Evolutionary conservation across 2,113 vertebrate species (phyloP), one percentile per base, ranked within the genome.

Genomic region (Spilogale gracilis): DNA sequence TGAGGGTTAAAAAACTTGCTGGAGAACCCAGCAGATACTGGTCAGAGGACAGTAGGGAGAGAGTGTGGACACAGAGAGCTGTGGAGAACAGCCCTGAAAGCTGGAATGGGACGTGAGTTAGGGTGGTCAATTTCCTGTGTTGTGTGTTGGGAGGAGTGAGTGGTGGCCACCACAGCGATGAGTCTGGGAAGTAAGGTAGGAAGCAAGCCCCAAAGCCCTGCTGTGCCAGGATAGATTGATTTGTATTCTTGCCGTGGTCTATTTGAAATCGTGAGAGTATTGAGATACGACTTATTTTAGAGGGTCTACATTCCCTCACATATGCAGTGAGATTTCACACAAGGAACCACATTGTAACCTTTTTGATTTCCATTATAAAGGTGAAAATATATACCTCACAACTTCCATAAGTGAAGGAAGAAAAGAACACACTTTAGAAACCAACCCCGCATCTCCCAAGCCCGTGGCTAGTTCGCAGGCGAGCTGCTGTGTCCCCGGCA

Each of bases 191-290:
- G 48, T 43, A 45, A 45, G 48, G 21, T 17, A 56, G 58, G 32
- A 60, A 8, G 9, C 20, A 3, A n/a, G 32, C 50, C 69, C 74
- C 50, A 60, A 81, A 38, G 56, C 6, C 23, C 18, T 65, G 27
- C 2, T 63, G 16, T 61, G 17, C 13, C n/a, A 86, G 69, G 73
- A 91, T 16, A 50, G 12, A 45, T 38, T 56, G 52, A 5, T n/a
- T 50, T 87, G 76, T 69, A 45, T 54, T 56, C 61, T 91, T 89
- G 30, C 38, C 27, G 10, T 58, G 38, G 45, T 93, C 93, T 58
- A 65, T 93, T 69, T 71, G 60, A 78, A 96, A 56, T 69, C 74
- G 14, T 71, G n/a, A 71, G 18, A 74, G 9, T 52, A 20, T 73
- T 71, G n/a, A 86, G 45, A 38, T 58, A 52, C 0, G 6, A 50